Conservation (phyloP, 92 coral and sea anemone species). For the Metridium senile region DNA sequence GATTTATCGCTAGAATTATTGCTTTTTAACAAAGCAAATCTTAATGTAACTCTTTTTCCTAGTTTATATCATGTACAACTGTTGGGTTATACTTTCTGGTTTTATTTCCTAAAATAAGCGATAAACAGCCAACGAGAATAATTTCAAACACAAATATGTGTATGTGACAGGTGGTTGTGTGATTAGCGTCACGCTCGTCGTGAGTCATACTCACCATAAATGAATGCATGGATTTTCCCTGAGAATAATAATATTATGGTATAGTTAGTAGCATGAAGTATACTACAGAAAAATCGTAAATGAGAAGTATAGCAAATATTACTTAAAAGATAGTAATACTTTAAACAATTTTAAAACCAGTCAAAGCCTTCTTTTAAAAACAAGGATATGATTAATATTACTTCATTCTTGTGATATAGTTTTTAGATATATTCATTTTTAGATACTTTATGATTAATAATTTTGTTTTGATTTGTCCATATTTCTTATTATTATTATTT, state of each 20-base stretch:
- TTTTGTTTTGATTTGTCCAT: no score
- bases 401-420: no score
- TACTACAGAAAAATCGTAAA: no score
- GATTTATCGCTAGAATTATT: not conserved
- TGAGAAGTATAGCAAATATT: no score
- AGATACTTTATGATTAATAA: no score
- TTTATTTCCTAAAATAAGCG: no score
- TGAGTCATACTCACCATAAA: not conserved
- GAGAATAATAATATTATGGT: not conserved
- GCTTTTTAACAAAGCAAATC: not conserved
- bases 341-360: no score
- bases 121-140: not conserved
- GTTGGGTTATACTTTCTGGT: not conserved
- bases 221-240: not conserved
- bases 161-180: conserved; percentile 26
- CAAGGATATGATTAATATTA: no score
- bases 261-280: not conserved
- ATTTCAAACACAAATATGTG: conserved; percentile 18
- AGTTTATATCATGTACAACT: not conserved
- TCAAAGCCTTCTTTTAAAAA: no score
- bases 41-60: not conserved
- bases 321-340: no score
- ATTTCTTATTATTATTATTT: no score
- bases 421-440: no score
- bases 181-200: conserved; percentile 31